Evolutionary conservation across 2,888 invertebrate genomes (phyloP).

Genomic region (Andricus curvator): DNA sequence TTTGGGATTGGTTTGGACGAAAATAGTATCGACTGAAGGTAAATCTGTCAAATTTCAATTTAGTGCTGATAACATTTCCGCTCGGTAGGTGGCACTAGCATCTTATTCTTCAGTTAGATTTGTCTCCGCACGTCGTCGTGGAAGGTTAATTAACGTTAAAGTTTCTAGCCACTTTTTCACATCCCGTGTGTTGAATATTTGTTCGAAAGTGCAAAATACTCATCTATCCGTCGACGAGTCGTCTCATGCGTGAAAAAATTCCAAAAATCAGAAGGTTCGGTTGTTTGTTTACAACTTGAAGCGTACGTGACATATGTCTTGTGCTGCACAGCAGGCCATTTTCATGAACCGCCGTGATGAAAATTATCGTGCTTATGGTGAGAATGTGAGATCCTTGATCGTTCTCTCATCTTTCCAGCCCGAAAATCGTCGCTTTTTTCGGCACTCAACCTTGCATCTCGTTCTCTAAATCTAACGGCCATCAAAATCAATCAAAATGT

Average conservation of each 20-base stretch:
- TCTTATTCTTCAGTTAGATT: slow-evolving; percentile 1
- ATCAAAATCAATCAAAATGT: slow-evolving; percentile 27
- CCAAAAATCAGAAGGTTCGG: neutral
- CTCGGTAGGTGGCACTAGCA: neutral
- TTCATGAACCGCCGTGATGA: slow-evolving; percentile 63
- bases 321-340: slow-evolving; percentile 58
- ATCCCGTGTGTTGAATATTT: neutral
- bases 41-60: neutral
- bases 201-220: slow-evolving; percentile 6
- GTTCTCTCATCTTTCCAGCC: slow-evolving; percentile 19
- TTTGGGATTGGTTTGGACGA: too few relatives aligned
- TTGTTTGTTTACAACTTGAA: slow-evolving; percentile 19
- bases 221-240: neutral
- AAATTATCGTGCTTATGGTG: slow-evolving; percentile 59
- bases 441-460: slow-evolving; percentile 36
- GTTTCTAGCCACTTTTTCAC: slow-evolving; percentile 11
- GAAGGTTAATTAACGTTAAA: slow-evolving; percentile 30
- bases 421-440: slow-evolving; percentile 42
- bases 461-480: neutral
- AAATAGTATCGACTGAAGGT: neutral
- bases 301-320: slow-evolving; percentile 40
- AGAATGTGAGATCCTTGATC: slow-evolving; percentile 34
- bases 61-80: neutral
- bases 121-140: slow-evolving; percentile 19
- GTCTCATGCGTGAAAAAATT: neutral